Base-by-base conservation (phyloP, 2,113 vertebrate genomes). In the Thunnus maccoyii region DNA sequence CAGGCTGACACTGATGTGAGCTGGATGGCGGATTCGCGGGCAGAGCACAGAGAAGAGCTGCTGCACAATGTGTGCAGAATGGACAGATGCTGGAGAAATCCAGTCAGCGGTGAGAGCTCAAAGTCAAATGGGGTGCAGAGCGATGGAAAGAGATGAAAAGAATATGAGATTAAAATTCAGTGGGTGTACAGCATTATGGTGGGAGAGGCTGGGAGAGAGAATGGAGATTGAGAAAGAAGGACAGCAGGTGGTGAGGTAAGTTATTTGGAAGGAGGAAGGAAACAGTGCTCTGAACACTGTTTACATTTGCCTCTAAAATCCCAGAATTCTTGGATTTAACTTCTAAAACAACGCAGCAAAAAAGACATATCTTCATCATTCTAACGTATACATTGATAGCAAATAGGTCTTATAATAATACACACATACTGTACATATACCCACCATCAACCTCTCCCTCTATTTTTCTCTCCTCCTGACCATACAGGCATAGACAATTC, bases 401-500 rank as follows among this genome's bases (percentile, higher is more conserved):
- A 30, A 2, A 32, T 9, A 41, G 6, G 7, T 41, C 36, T 30
- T 41, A 41, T 41, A 41, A 41, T 41, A 41, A 9, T 41, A 41
- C 36, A 41, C 36, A 9, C 36, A 9, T 9, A 9, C 36, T 7
- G 36, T 41, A 41, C 36, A 41, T 41, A 41, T 9, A 41, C 36
- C 6, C 36, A 41, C 36, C 36, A 41, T 41, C 36, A 8, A 41
- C 36, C 27, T 30, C 27, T 30, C 27, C 27, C 27, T 30, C 27
- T 4, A 30, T 66, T 36, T 27, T 27, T 13, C 17, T 58, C 11
- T 25, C 32, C 14, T 60, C 8, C 27, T 47, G 16, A 20, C 7
- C n/a, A 50, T 7, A 54, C 44, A 86, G 80, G 9, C 85, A 86
- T 79, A 91, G 88, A 91, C 86, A 86, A 90, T 72, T 60, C 17